Conservation (phyloP, 2,888 invertebrate genomes). For the Sycophila texana region DNA sequence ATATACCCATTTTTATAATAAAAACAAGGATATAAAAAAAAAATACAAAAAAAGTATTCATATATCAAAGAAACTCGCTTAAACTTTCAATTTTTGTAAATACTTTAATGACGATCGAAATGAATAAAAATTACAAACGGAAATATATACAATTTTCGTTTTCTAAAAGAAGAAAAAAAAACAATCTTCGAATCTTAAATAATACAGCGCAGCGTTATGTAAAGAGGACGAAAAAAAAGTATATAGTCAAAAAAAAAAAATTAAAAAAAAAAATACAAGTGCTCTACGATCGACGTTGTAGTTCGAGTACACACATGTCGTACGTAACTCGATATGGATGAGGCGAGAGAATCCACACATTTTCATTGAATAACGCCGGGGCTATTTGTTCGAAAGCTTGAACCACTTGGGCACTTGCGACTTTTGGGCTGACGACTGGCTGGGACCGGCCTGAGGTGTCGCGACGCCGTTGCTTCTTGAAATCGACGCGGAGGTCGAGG, state of each 20-base stretch:
- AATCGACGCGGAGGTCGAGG: neutral
- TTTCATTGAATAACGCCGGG: neutral
- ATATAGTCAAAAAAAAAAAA: neutral
- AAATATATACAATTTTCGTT: conserved; percentile 31
- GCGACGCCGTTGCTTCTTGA: neutral
- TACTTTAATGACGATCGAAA: conserved; percentile 33
- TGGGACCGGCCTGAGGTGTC: neutral
- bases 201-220: neutral
- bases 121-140: conserved; percentile 34
- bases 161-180: neutral
- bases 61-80: conserved; percentile 25
- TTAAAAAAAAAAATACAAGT: neutral
- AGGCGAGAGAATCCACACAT: neutral
- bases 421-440: neutral
- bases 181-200: conserved; percentile 26
- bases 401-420: conserved; percentile 64
- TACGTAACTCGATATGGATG: neutral
- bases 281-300: neutral
- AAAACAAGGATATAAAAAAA: conserved; percentile 7
- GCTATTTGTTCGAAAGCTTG: conserved; percentile 63
- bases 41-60: neutral
- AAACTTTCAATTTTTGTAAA: conserved; percentile 38
- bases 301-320: neutral
- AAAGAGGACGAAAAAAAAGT: neutral
- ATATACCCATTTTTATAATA: conserved; percentile 25